Evolutionary conservation across 2,113 vertebrate species (phyloP), one percentile per base, ranked within the genome.

Genomic region (Emydocephalus ijimae): DNA sequence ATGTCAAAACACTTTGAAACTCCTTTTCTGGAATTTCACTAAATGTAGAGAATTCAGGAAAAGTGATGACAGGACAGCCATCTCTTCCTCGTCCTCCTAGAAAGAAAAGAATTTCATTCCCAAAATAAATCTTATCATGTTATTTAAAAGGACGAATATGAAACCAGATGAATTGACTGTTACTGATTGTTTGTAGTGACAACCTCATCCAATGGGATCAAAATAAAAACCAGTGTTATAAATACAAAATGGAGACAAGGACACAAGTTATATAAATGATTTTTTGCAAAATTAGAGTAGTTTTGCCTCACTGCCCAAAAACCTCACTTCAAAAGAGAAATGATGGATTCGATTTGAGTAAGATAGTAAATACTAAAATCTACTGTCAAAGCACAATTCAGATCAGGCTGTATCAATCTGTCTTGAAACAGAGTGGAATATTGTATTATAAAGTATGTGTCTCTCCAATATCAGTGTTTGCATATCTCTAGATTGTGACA

Each of bases 1-100:
- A 99, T 9, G 98, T 99, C 94, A 99, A 97, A 94, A 99, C 99
- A 26, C 98, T 99, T 97, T 99, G 99, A 96, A 99, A 99, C 92
- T 99, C 99, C 91, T 97, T 97, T 93, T 99, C 99, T 0, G 99
- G 98, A 95, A 99, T 98, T 89, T 99, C 99, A 0, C 98, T 97
- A 95, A 99, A 99, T 55, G 98, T 95, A 18, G 99, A 98, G 94
- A 98, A 99, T 96, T 99, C 98, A 74, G 99, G 99, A 97, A 99
- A 99, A 64, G 99, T 98, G 95, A 99, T 99, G 96, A 99, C 98
- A 3, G 99, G 99, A 92, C 98, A 98, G 93, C 99, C 99, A 95
- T 98, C 98, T 95, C 98, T 97, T 23, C 98, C 99, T 96, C 99
- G 97, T 52, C 99, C 99, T 39, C 99, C 99, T 99, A 95, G 1